Evolutionary conservation across 1,140 invertebrate species (phyloP).

Genomic region (Teleogryllus occipitalis): DNA sequence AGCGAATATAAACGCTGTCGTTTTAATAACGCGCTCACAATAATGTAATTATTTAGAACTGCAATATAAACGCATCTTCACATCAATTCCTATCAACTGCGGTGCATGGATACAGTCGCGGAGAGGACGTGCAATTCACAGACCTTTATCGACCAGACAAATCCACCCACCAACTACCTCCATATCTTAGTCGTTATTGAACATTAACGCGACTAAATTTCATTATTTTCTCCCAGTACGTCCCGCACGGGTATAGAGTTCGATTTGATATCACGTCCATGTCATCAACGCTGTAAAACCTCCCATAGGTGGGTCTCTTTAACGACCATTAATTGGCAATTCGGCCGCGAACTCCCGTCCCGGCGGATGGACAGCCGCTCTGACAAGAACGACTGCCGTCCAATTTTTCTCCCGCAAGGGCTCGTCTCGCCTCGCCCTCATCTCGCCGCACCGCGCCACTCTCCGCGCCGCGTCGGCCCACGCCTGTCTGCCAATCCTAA

Average conservation of each 20-base stretch:
- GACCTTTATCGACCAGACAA: not conserved
- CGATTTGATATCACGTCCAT: not conserved
- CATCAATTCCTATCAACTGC: too few relatives aligned
- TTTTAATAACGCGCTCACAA: too few relatives aligned
- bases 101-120: too few relatives aligned
- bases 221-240: not conserved
- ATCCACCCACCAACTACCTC: not conserved
- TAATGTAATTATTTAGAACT: too few relatives aligned
- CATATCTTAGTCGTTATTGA: slow-evolving; percentile 5
- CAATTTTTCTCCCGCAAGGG: not conserved
- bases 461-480: too few relatives aligned
- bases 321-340: not conserved
- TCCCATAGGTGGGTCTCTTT: not conserved
- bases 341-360: not conserved
- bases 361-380: not conserved
- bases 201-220: not conserved
- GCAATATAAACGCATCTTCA: too few relatives aligned
- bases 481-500: not conserved
- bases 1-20: too few relatives aligned
- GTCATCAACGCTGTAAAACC: not conserved
- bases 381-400: not conserved
- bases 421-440: not conserved
- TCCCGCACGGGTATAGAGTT: not conserved
- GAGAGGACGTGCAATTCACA: not conserved
- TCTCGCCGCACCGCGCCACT: not conserved